Evolutionary conservation across 1,140 invertebrate species (phyloP).

Genomic region (Holotrichia oblita): DNA sequence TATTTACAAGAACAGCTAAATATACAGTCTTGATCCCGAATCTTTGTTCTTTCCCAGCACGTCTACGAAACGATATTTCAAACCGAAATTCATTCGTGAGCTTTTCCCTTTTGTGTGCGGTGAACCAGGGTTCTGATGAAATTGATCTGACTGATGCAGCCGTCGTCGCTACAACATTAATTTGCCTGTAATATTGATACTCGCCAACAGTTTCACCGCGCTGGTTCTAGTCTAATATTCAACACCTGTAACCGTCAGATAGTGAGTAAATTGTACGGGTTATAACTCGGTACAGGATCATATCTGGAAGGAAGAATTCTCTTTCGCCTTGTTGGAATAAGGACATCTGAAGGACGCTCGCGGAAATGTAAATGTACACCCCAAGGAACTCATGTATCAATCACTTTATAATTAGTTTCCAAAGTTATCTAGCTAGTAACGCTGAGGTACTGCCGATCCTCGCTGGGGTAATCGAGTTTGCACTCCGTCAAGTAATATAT

Average conservation of each 20-base stretch:
- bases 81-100: background rate
- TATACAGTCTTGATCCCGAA: no score
- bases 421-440: background rate
- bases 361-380: slow-evolving; percentile 16
- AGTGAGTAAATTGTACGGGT: background rate
- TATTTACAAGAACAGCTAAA: no score
- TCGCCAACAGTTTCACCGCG: background rate
- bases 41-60: no score
- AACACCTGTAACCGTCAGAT: background rate
- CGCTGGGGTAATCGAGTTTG: slow-evolving; percentile 8
- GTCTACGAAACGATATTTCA: background rate
- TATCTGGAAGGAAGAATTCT: background rate
- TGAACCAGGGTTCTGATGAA: background rate
- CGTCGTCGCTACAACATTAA: slow-evolving; percentile 16
- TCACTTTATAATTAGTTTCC: slow-evolving; percentile 21
- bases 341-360: background rate
- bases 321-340: background rate
- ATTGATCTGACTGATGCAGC: slow-evolving; percentile 6
- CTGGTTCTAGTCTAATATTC: background rate
- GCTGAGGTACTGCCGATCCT: slow-evolving; percentile 5
- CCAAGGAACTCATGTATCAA: slow-evolving; percentile 20
- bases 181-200: background rate
- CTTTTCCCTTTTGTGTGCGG: background rate
- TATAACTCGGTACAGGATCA: background rate
- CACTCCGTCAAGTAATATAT: background rate